Evolutionary conservation across 1,140 invertebrate genomes (phyloP).

Genomic region (Caenorhabditis briggsae): DNA sequence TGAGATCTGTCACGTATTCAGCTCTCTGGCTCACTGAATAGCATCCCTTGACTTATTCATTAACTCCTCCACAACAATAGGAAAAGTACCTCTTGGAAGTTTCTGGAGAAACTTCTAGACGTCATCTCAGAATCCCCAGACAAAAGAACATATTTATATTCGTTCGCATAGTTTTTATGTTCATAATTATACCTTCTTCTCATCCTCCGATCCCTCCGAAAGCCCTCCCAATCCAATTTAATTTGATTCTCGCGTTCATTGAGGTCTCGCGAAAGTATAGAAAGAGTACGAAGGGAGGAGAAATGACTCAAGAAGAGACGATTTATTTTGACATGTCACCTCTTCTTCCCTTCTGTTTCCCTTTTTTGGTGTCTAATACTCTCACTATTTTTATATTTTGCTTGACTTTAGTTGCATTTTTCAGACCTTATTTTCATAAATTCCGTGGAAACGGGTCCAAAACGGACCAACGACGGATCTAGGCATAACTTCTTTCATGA

Average conservation of each 20-base stretch:
- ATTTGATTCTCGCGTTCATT: slow-evolving; percentile 51
- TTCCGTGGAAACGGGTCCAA: background rate
- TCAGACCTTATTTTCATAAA: background rate
- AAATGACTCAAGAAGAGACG: background rate
- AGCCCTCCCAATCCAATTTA: background rate
- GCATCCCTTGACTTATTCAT: slow-evolving; percentile 23
- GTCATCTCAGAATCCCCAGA: background rate
- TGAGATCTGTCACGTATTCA: slow-evolving; percentile 32
- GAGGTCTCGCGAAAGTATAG: background rate
- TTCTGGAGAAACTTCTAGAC: background rate
- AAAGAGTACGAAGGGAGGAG: background rate
- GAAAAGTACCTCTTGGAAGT: no score
- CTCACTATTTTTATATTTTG: background rate
- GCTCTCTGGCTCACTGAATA: background rate
- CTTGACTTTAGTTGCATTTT: background rate
- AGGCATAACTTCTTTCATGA: no score
- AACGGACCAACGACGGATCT: no score
- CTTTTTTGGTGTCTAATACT: background rate
- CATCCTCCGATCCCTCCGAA: background rate
- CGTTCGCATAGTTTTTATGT: background rate
- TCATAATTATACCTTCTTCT: slow-evolving; percentile 4
- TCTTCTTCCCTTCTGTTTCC: background rate
- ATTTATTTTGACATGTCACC: slow-evolving; percentile 51
- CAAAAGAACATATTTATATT: slow-evolving; percentile 2
- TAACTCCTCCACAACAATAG: no score